phyloP scores from a whole-genome alignment of 37 sponge, comb jelly and placozoan genomes.

The Axinella damicornis region DNA sequence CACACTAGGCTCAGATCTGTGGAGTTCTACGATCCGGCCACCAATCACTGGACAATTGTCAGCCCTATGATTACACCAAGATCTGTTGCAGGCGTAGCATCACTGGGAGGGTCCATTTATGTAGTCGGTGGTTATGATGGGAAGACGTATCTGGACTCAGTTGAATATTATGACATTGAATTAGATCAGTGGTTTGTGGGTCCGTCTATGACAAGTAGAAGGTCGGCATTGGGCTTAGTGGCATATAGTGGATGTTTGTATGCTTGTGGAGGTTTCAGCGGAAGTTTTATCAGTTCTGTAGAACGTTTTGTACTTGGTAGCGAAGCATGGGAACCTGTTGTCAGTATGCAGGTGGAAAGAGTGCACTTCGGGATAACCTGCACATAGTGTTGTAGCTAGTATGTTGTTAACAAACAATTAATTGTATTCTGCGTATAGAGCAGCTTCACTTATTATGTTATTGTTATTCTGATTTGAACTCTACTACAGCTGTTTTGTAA shows the following conservation, averaged over 20 bases:
- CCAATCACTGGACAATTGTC: constrained; percentile 10
- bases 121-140: constrained; percentile 69
- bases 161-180: constrained; percentile 56
- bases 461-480: too few relatives aligned
- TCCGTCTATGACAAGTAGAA: constrained; percentile 17
- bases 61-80: constrained; percentile 49
- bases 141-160: constrained; percentile 30
- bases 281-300: constrained; percentile 47
- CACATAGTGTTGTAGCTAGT: constrained; percentile 4
- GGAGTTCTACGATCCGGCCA: constrained; percentile 46
- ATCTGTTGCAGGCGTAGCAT: constrained; percentile 60
- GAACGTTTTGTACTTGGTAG: constrained; percentile 40
- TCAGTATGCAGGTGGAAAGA: constrained; percentile 12
- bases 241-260: constrained; percentile 37
- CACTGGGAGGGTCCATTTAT: constrained; percentile 43
- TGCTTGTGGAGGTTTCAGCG: constrained; percentile 74
- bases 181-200: constrained; percentile 39
- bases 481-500: too few relatives aligned
- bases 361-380: constrained; percentile 69
- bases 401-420: too few relatives aligned
- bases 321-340: constrained; percentile 22
- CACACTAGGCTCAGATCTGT: constrained; percentile 30
- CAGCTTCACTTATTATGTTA: too few relatives aligned
- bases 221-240: constrained; percentile 67
- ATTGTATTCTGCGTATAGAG: too few relatives aligned